These are phyloP conservation scores for Poeciliopsis prolifica DNA, from an alignment of 2,113 vertebrate species.

Conservation along the genomic window DNA sequence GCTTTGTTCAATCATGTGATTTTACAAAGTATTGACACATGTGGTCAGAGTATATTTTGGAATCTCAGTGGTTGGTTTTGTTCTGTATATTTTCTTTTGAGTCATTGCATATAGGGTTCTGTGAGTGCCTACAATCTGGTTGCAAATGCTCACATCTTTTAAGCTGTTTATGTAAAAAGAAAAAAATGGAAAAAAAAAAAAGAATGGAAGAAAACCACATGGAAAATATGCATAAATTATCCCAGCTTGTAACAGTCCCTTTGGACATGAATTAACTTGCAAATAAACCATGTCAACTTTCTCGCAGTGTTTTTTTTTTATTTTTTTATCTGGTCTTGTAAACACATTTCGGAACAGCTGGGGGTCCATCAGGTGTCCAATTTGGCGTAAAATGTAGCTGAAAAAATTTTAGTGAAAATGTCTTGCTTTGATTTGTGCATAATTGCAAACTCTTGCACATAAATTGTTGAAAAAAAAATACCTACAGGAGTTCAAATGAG, in stretches of 20 bases:
- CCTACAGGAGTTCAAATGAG: too few relatives aligned
- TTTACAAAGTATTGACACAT: neutral
- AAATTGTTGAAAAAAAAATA: too few relatives aligned
- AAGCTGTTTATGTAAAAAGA: neutral
- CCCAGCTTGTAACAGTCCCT: neutral
- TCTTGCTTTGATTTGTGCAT: constrained; percentile 37
- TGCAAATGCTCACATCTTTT: neutral
- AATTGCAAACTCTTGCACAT: constrained; percentile 17
- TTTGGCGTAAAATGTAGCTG: constrained; percentile 14
- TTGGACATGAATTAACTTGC: neutral
- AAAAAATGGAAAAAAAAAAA: neutral
- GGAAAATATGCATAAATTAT: neutral
- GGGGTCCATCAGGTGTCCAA: constrained; percentile 31
- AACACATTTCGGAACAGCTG: constrained; percentile 28
- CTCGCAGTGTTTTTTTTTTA: neutral
- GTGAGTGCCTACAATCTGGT: too few relatives aligned
- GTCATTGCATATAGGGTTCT: too few relatives aligned
- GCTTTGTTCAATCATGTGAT: neutral
- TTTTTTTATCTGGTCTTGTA: neutral
- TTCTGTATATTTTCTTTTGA: neutral
- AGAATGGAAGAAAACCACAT: neutral
- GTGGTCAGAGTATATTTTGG: neutral
- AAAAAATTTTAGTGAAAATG: neutral
- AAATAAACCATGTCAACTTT: neutral
- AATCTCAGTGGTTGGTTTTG: neutral